Evolutionary conservation across 2,113 vertebrate genomes (phyloP), one percentile per base, ranked within the genome.

Genomic region (Tinamus guttatus): DNA sequence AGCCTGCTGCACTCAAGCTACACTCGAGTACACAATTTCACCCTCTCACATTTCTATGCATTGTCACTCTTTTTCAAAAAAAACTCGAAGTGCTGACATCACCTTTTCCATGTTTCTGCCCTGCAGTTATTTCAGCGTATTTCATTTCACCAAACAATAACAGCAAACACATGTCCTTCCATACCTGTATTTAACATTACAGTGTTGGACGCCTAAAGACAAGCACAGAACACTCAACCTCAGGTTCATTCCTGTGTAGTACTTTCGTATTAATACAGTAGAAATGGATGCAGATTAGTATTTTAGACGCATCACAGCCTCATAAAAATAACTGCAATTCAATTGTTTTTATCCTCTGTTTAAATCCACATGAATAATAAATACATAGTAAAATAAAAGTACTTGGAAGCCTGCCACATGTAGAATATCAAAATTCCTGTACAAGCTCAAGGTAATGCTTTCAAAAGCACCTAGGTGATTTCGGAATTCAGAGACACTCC

Each of bases 321-420:
- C 91, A 89, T 58, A 49, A 75, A 91, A 86, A 58, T 81, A 49
- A 52, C 47, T 85, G 82, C 78, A 83, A 79, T 71, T 96, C 84
- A 87, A 69, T 89, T 97, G 60, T 80, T 95, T 93, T 91, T 30
- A 71, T 62, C 51, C 58, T 58, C 16, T 81, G 87, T 84, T 85
- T 84, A 95, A 95, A 86, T 78, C 83, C 49, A 59, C 27, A 58
- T 52, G 81, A 82, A 85, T 91, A 95, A 76, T 73, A 90, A 94
- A 96, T 69, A 88, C 15, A 62, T 9, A 80, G 30, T 65, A 84
- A 96, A 89, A 87, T 51, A 77, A 92, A 89, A 95, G 64, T 54
- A 93, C 9, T 70, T 90, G 19, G 38, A 86, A 51, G 43, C 12
- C 67, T 93, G 40, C 24, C 74, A 76, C 27, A 45, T 0, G 0